Conservation (phyloP, 2,113 vertebrate genomes). For the Forbesichthys papilliferus region DNA sequence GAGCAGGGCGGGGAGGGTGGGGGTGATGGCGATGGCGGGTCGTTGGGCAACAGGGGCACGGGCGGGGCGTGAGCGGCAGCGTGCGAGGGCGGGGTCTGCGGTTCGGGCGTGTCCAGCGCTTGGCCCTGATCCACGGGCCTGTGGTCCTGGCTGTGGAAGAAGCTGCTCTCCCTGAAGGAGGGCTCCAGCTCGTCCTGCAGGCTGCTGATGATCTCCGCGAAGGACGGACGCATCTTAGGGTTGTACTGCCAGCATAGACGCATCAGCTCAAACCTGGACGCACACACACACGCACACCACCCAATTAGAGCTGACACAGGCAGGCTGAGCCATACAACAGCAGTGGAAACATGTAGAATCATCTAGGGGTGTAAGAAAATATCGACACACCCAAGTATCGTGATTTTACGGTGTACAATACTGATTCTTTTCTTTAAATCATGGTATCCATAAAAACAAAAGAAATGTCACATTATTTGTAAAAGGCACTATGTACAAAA, state of each 20-base stretch:
- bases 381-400: no score
- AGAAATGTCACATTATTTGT: no score
- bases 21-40: slow-evolving; percentile 41
- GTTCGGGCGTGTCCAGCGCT: slow-evolving; percentile 36
- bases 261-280: slow-evolving; percentile 91
- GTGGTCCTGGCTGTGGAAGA: slow-evolving; percentile 97
- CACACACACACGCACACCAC: slow-evolving; percentile 8
- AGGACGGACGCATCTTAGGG: slow-evolving; percentile 94
- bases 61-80: slow-evolving; percentile 43
- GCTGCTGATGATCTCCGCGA: slow-evolving; percentile 94
- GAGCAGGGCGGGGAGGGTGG: slow-evolving; percentile 59
- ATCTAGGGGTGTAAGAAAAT: no score
- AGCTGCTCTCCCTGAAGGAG: slow-evolving; percentile 88
- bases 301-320: no score
- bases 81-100: slow-evolving; percentile 51
- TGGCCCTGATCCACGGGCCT: slow-evolving; percentile 79
- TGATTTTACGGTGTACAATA: no score
- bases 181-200: slow-evolving; percentile 92
- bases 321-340: no score
- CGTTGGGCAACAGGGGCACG: slow-evolving; percentile 1
- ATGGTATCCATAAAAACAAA: no score
- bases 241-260: slow-evolving; percentile 99
- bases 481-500: no score
- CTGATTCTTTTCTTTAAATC: no score
- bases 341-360: no score